Base-by-base conservation (phyloP, 2,797 vertebrate species). In the Amblyopsis hoosieri region DNA sequence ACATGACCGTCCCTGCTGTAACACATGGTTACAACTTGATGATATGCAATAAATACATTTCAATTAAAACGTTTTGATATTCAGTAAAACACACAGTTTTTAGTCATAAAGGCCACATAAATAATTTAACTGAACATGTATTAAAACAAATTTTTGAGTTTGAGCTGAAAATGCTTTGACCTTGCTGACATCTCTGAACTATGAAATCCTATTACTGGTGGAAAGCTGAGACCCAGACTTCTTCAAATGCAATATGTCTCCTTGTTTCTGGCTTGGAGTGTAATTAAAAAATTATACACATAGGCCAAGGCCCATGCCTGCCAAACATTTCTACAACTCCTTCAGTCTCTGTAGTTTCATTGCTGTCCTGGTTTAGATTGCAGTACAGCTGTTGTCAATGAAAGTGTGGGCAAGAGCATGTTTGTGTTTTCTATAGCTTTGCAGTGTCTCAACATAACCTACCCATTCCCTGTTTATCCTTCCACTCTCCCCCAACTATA, bases 251-350 rank as follows among this genome's bases (percentile, higher is more conserved):
- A 13, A 10, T 53, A 10, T 60, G 15, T 53, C 12, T 13, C 52
- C 15, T 63, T 64, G 45, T 45, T 45, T 71, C 67, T 74, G 63
- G 2, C 31, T 57, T 53, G 13, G 57, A 53, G 49, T n/a, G n/a
- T 47, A 52, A 67, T 74, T 52, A 50, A 45, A 66, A 67, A 75
- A 60, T 11, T 4, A 1, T 13, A 57, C 59, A 69, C 63, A 78
- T 69, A 15, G 63, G 48, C 54, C 42, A 59, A 52, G 11, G 57
- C 14, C 11, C 23, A n/a, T 54, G 48, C 53, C 37, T 54, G 48
- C 53, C 37, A 13, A 10, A 12, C 54, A 42, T 61, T 59, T 67
- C 23, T 60, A 49, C 60, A 45, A 31, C 57, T 29, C 55, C 56
- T 58, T 13, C 29, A 42, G 10, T 15, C 61, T 15, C 61, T 45